These are phyloP conservation scores for Sebastes aleutianus DNA, from an alignment of 2,797 vertebrate species.

Conservation along the genomic window DNA sequence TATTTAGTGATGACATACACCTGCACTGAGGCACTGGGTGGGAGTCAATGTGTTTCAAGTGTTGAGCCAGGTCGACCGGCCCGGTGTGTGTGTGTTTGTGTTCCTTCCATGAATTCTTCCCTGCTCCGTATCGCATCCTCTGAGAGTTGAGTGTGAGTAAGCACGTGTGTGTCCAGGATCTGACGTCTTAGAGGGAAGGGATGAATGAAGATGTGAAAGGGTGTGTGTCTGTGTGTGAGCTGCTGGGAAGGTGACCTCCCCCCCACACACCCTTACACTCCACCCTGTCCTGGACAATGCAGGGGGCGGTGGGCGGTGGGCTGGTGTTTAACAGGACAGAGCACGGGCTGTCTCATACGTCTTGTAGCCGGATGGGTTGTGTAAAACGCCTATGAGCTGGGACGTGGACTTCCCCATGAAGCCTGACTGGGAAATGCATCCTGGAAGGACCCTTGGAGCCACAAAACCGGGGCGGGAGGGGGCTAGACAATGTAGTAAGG, in stretches of 20 bases:
- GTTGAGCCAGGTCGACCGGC: background rate
- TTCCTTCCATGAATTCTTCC: conserved; percentile 83
- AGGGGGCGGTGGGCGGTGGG: conserved; percentile 7
- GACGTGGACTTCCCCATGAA: conserved; percentile 42
- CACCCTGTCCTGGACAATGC: conserved; percentile 66
- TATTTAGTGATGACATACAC: background rate
- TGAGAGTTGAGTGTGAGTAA: conserved; percentile 47
- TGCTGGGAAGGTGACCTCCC: conserved; percentile 24
- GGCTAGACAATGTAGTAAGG: background rate
- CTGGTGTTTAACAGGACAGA: conserved; percentile 18
- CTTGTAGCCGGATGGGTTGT: conserved; percentile 53
- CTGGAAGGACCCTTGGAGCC: conserved; percentile 37
- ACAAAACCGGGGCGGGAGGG: background rate
- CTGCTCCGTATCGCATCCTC: conserved; percentile 44
- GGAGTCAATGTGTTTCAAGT: background rate
- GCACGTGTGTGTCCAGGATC: conserved; percentile 44
- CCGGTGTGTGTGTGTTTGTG: background rate
- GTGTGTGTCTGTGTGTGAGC: conserved; percentile 15
- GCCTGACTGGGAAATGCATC: conserved; percentile 23
- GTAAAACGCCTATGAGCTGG: background rate
- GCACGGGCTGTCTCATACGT: conserved; percentile 40
- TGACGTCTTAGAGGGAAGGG: conserved; percentile 38
- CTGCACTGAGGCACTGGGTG: background rate
- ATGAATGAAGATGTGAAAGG: conserved; percentile 37
- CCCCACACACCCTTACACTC: background rate